Conservation (phyloP, 2,888 invertebrate species). For the Conus canariensis region DNA sequence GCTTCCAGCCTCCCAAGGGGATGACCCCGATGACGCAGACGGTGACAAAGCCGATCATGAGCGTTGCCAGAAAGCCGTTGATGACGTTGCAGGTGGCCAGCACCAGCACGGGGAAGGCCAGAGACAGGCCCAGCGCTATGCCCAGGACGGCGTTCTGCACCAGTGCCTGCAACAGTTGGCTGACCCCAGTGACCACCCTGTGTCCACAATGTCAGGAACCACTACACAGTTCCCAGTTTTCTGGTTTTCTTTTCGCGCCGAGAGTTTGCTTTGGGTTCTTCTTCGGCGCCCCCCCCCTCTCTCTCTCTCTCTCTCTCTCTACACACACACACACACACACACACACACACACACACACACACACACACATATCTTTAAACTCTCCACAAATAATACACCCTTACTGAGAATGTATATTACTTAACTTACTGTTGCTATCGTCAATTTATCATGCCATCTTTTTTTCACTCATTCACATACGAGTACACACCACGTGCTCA, state of each 20-base stretch:
- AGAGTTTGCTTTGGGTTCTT: not conserved
- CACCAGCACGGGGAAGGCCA: conserved; percentile 70
- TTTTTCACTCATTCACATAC: too few relatives aligned
- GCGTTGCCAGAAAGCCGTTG: conserved; percentile 70
- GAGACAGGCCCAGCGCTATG: conserved; percentile 66
- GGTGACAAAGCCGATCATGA: conserved; percentile 69
- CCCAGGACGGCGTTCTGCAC: conserved; percentile 69
- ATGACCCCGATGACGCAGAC: conserved; percentile 72
- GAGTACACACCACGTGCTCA: too few relatives aligned
- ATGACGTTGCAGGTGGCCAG: conserved; percentile 72
- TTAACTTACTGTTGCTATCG: too few relatives aligned
- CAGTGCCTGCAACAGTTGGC: conserved; percentile 60
- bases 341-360: too few relatives aligned
- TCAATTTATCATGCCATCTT: too few relatives aligned
- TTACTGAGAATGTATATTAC: too few relatives aligned
- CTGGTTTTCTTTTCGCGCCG: not conserved
- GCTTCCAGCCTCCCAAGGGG: conserved; percentile 74
- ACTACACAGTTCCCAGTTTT: not conserved
- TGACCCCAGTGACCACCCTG: not conserved
- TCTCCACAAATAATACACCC: too few relatives aligned
- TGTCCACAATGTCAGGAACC: not conserved
- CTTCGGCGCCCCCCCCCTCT: not conserved
- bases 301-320: too few relatives aligned
- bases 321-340: too few relatives aligned
- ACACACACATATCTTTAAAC: too few relatives aligned